phyloP scores from a whole-genome alignment of 1,140 invertebrate genomes.

The Dendroctonus ponderosae region DNA sequence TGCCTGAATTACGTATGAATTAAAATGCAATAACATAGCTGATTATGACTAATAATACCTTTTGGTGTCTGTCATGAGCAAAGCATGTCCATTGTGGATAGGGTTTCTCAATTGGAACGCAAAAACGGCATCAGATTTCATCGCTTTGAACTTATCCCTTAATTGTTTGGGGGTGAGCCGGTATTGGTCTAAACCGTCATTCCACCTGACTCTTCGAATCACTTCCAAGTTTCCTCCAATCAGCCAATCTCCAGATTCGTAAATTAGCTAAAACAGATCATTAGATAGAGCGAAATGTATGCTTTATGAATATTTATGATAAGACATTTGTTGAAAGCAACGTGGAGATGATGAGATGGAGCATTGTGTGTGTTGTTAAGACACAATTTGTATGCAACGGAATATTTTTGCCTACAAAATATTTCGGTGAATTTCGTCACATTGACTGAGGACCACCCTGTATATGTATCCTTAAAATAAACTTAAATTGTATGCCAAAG shows the following conservation, averaged over 20 bases:
- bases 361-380: too few relatives aligned
- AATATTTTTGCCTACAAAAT: too few relatives aligned
- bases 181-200: conserved; percentile 95
- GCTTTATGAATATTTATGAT: too few relatives aligned
- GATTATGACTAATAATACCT: conserved; percentile 17
- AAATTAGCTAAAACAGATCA: conserved; percentile 64
- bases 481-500: too few relatives aligned
- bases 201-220: conserved; percentile 85
- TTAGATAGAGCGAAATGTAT: too few relatives aligned
- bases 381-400: too few relatives aligned
- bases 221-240: conserved; percentile 93
- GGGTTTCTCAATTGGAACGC: conserved; percentile 98
- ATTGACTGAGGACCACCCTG: too few relatives aligned
- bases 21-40: not conserved
- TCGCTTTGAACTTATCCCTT: conserved; percentile 72
- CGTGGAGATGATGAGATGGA: too few relatives aligned
- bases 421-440: too few relatives aligned
- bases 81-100: conserved; percentile 97
- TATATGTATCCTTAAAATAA: too few relatives aligned
- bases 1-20: conserved; percentile 53
- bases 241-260: conserved; percentile 93
- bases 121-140: conserved; percentile 93
- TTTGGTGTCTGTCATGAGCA: conserved; percentile 95
- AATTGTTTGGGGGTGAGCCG: conserved; percentile 93
- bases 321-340: too few relatives aligned